Base-by-base conservation (phyloP, 2,888 invertebrate genomes). In the Pristionchus mayeri region DNA sequence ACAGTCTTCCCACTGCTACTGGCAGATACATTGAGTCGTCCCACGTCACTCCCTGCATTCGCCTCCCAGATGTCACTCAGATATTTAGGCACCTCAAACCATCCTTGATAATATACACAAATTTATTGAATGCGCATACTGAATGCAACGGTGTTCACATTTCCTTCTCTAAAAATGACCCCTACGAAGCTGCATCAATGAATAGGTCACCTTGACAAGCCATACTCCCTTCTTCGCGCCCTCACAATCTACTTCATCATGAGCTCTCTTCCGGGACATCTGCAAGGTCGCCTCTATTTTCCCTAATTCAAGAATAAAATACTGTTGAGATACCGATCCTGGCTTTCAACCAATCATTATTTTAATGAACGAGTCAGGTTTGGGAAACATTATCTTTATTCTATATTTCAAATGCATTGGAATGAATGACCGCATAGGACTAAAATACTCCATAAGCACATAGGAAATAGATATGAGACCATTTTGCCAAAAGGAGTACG, bases 141-240 rank as follows among this genome's bases (percentile, higher is more conserved):
- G 13, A 44, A 6, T 44, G 7, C 13, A 44, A 44, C 13, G 44
- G 13, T 6, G 6, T 13, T 44, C 7, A 44, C 44, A 44, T 9
- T 44, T 44, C 6, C 13, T 44, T 44, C 6, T 44, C 44, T 13
- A 13, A 44, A 44, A 44, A 9, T 57, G 57, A 11, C 21, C 24
- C 57, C 18, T 27, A 63, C 30, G 18, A 18, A 30, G 27, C 16
- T 60, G 13, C 3, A 2, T 60, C 2, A 4, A 27, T 24, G 18
- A 48, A 37, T n/a, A n/a, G 21, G 4, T 24, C 48, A 87, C 87
- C 86, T 92, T 92, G n/a, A 92, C 92, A 2, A 92, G 88, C 92
- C 92, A 92, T 34, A 92, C 87, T 44, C 91, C 89, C 27, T 88
- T 84, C 75, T 88, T 88, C 13, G 89, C 90, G 60, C 87, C 79